Percentiles rank a stretch among this genome's conserved stretches.
These are phyloP conservation scores for Melipona beecheii DNA, from an alignment of 2,888 invertebrate species.

Conservation along the genomic window DNA sequence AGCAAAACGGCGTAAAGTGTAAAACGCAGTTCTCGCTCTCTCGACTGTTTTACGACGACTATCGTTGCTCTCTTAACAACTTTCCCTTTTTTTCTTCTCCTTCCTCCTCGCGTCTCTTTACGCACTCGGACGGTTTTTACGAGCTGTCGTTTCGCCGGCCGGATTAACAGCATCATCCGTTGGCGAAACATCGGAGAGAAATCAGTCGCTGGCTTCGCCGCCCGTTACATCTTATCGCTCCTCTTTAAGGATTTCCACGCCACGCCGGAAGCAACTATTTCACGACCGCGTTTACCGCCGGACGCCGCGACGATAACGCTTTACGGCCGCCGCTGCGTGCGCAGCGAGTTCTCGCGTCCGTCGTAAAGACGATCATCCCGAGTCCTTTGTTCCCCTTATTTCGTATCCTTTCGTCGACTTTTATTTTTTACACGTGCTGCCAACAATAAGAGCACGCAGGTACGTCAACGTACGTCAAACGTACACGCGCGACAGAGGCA, in stretches of 20 bases:
- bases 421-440: fast-evolving
- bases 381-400: conserved; percentile 22
- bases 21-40: conserved; percentile 42
- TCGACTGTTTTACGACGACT: conserved; percentile 50
- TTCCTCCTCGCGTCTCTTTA: neutral
- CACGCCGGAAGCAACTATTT: conserved; percentile 35
- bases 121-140: conserved; percentile 11
- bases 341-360: neutral
- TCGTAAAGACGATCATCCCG: conserved; percentile 29
- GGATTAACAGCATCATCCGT: conserved; percentile 16
- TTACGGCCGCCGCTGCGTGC: conserved; percentile 22
- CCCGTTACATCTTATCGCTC: conserved; percentile 50
- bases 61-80: conserved; percentile 48
- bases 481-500: too few relatives aligned
- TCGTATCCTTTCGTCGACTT: conserved; percentile 13
- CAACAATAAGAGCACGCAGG: too few relatives aligned
- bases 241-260: conserved; percentile 24
- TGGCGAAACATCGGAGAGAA: neutral
- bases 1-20: conserved; percentile 54
- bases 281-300: conserved; percentile 25
- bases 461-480: too few relatives aligned
- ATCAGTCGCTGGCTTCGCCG: conserved; percentile 25
- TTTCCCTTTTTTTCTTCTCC: neutral
- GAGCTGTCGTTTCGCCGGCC: conserved; percentile 7
- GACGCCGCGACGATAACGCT: conserved; percentile 37